Evolutionary conservation across 2,888 invertebrate genomes (phyloP).

Genomic region (Synanthedon formicaeformis): DNA sequence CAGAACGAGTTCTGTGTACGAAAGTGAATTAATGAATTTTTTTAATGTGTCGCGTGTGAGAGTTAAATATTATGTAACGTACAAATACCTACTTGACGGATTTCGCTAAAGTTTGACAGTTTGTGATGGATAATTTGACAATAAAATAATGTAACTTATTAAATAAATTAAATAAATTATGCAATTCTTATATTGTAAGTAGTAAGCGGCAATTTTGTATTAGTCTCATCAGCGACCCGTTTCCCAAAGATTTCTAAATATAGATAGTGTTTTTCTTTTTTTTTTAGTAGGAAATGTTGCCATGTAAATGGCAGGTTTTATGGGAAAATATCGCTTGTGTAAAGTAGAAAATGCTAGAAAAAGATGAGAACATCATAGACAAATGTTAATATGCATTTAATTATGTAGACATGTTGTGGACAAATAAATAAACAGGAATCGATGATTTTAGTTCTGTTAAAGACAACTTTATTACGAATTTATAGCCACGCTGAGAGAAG

Average conservation of each 20-base stretch:
- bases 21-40: conserved; percentile 56
- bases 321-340: conserved; percentile 18
- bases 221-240: not conserved
- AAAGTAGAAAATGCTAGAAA: conserved; percentile 31
- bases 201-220: not conserved
- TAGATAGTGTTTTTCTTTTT: conserved; percentile 10
- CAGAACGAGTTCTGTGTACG: conserved; percentile 46
- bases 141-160: not conserved
- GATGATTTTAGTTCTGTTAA: no score
- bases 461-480: no score
- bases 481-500: no score
- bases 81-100: conserved; percentile 26
- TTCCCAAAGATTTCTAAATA: not conserved
- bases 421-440: no score
- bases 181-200: not conserved
- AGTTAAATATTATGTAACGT: conserved; percentile 51
- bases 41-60: conserved; percentile 45
- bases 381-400: no score
- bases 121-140: conserved; percentile 7
- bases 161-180: not conserved
- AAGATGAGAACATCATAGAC: conserved; percentile 20
- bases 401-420: no score
- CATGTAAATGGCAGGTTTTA: conserved; percentile 21
- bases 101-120: conserved; percentile 18
- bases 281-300: conserved; percentile 19